Percentiles rank a stretch among this genome's conserved stretches.
Evolutionary conservation across 2,888 invertebrate genomes (phyloP).

Genomic region (Aleiodes alternator): DNA sequence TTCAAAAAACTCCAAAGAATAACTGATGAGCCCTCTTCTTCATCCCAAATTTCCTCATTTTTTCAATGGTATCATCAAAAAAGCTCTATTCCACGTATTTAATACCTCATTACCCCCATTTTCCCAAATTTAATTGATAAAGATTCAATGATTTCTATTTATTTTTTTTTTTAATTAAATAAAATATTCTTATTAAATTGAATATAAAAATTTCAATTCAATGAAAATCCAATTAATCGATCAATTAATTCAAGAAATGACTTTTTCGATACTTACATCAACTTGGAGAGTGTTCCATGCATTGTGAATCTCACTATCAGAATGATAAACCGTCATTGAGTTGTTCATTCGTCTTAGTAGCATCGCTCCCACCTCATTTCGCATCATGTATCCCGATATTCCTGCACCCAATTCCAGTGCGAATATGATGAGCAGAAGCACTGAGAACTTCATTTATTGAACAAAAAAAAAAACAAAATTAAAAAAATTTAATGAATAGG

Average conservation of each 20-base stretch:
- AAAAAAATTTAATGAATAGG: too few relatives aligned
- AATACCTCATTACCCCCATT: neutral
- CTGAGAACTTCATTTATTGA: constrained; percentile 81
- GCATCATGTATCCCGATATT: constrained; percentile 87
- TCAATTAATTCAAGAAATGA: too few relatives aligned
- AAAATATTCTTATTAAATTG: too few relatives aligned
- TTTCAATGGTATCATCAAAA: too few relatives aligned
- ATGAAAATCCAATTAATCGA: too few relatives aligned
- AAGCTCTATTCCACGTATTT: too few relatives aligned
- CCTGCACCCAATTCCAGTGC: constrained; percentile 89
- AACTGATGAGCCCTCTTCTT: too few relatives aligned
- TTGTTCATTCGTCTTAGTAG: constrained; percentile 84
- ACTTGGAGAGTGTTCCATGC: constrained; percentile 92
- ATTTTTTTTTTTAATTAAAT: neutral
- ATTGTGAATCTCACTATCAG: constrained; percentile 80
- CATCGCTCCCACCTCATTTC: constrained; percentile 82
- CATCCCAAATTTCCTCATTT: too few relatives aligned
- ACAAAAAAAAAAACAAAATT: constrained; percentile 10
- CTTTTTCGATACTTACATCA: constrained; percentile 80
- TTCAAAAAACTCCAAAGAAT: too few relatives aligned
- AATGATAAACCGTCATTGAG: constrained; percentile 83
- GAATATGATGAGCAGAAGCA: constrained; percentile 87
- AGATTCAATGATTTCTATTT: too few relatives aligned
- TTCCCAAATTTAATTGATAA: neutral
- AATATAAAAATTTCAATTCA: too few relatives aligned